Percentiles rank a stretch among this genome's conserved stretches.
Conservation (phyloP, 2,888 invertebrate species). For the Crepidodera aurea region DNA sequence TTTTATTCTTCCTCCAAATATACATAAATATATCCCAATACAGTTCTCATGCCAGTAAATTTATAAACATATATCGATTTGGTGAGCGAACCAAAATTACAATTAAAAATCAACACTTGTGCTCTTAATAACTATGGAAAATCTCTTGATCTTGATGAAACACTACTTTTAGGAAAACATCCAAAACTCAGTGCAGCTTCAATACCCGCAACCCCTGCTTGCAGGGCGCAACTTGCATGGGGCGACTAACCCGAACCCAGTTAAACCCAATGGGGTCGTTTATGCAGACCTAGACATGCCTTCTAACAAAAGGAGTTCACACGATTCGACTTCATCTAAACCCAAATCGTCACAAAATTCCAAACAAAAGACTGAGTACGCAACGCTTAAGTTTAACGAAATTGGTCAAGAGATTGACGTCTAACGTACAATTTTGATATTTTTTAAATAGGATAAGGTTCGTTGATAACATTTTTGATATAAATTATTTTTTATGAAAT, state of each 20-base stretch:
- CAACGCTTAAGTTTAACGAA: slow-evolving; percentile 73
- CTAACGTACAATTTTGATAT: slow-evolving; percentile 61
- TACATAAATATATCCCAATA: too few species aligned
- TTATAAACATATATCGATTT: too few species aligned
- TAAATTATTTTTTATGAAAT: background rate
- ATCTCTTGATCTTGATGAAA: slow-evolving; percentile 3
- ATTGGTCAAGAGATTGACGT: slow-evolving; percentile 74
- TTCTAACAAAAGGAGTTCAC: slow-evolving; percentile 46
- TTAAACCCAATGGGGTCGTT: slow-evolving; percentile 60
- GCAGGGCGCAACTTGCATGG: slow-evolving; percentile 42
- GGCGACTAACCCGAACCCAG: slow-evolving; percentile 38
- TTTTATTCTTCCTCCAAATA: too few species aligned
- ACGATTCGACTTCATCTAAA: slow-evolving; percentile 43
- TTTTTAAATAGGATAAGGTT: slow-evolving; percentile 51
- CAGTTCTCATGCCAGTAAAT: too few species aligned
- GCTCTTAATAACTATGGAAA: background rate
- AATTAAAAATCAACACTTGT: background rate
- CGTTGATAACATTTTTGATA: slow-evolving; percentile 32
- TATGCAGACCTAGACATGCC: slow-evolving; percentile 64
- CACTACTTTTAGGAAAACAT: slow-evolving; percentile 48
- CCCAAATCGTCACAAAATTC: slow-evolving; percentile 52
- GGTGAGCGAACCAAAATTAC: too few species aligned
- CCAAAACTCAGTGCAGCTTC: slow-evolving; percentile 59
- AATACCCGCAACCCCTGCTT: slow-evolving; percentile 60
- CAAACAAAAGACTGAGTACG: slow-evolving; percentile 68